phyloP scores from a whole-genome alignment of 2,113 vertebrate species.

The Silurus asotus region DNA sequence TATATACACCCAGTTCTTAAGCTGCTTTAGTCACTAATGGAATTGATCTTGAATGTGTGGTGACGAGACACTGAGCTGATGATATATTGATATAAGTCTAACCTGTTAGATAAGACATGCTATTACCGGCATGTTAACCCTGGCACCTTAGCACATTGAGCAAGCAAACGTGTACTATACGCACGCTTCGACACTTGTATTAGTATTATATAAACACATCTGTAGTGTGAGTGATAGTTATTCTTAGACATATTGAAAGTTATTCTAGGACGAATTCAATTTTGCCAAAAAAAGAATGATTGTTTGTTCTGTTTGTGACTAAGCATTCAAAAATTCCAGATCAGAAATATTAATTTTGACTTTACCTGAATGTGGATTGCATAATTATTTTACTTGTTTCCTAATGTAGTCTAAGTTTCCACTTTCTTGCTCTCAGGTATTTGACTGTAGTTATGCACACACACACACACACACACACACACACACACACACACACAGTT shows the following conservation, averaged over 20 bases:
- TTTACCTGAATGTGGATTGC: neutral
- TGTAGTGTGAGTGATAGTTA: neutral
- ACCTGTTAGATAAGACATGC: conserved; percentile 26
- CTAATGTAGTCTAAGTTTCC: neutral
- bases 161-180: neutral
- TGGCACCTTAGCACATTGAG: conserved; percentile 15
- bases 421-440: neutral
- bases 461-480: conserved; percentile 30
- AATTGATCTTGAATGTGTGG: conserved; percentile 62
- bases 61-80: conserved; percentile 47
- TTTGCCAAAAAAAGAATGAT: neutral
- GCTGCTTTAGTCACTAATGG: conserved; percentile 50
- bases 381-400: neutral
- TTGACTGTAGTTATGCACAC: neutral
- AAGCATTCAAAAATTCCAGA: neutral
- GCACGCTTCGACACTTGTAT: neutral
- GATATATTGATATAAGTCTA: conserved; percentile 56
- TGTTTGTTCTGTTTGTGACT: neutral
- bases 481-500: conserved; percentile 9
- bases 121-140: conserved; percentile 10
- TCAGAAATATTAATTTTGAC: neutral
- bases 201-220: neutral
- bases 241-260: neutral
- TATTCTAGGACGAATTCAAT: neutral
- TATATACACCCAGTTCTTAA: conserved; percentile 48